Conservation (phyloP, 2,888 invertebrate genomes). For the Philhelius pedissequus region DNA sequence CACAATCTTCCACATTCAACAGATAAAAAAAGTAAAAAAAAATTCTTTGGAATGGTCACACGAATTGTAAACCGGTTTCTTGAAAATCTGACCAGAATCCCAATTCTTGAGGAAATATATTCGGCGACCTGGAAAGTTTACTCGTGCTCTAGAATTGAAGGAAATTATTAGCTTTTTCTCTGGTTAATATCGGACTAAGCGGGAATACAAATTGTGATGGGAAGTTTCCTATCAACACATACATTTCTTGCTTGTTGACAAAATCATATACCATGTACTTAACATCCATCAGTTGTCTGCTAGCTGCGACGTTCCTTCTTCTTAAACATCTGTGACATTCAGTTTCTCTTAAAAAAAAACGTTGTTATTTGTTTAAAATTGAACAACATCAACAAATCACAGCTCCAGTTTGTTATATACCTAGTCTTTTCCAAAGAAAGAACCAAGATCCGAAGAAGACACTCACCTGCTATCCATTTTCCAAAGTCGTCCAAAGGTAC, state of each 20-base stretch:
- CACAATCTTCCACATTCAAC: too few species aligned
- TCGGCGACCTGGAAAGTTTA: too few species aligned
- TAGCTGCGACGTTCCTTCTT: neutral
- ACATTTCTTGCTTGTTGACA: neutral
- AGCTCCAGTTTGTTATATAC: constrained; percentile 53
- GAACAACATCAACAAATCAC: constrained; percentile 51
- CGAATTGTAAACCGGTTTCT: too few species aligned
- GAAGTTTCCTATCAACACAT: too few species aligned
- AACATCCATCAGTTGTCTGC: neutral
- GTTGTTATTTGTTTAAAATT: constrained; percentile 43
- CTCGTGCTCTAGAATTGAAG: too few species aligned
- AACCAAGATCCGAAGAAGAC: neutral
- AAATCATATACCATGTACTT: neutral
- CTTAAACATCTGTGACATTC: neutral
- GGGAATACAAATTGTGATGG: too few species aligned
- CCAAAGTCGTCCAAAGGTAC: constrained; percentile 12
- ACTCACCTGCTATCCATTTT: constrained; percentile 47
- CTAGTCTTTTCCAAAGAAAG: constrained; percentile 21
- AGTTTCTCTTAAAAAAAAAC: neutral
- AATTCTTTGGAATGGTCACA: too few species aligned
- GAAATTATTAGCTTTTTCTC: too few species aligned
- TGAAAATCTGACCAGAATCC: too few species aligned
- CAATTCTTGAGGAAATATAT: too few species aligned
- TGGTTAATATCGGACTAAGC: too few species aligned
- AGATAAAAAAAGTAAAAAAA: too few species aligned